Evolutionary conservation across 53 echinoderm and acorn worm genomes (phyloP), one percentile per base, ranked within the genome.

Genomic region (Apostichopus leukothele): DNA sequence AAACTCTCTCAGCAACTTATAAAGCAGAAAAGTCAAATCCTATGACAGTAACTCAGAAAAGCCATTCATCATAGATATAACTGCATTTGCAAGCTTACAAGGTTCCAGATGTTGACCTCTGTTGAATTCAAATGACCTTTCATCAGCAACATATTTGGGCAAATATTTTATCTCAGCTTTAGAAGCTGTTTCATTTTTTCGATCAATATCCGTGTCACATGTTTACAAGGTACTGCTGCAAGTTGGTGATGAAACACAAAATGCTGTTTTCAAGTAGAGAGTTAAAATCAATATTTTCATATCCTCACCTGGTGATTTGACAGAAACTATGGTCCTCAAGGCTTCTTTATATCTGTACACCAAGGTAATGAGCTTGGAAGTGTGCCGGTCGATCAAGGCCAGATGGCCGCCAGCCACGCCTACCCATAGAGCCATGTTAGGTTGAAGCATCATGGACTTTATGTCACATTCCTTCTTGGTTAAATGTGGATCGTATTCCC

Each of bases 391-490:
- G 16, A 96, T 93, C 66, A 96, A 75, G 8, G 94, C 76, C 75
- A 99, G 81, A 86, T 96, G 93, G 50, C 99, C 99, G 7, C 92
- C 94, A 0, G 93, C 91, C 50, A 95, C 94, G 61, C 99, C 99
- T 67, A 96, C 91, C 99, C 99, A 99, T 68, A 96, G 88, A 51
- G 96, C 93, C 53, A 53, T 89, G 55, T 89, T 93, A 9, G 93
- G 74, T 67, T 93, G 92, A 16, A 94, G 93, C 71, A 95, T 74
- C 88, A 99, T 83, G 16, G 99, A 94, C 91, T 99, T 96, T 86
- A 96, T 88, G 86, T 90, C 87, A 66, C 90, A 92, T 13, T 96
- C 90, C 20, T 89, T 86, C 23, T 16, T 16, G 5, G 83, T 83
- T 14, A 91, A 75, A 75, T 66, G 11, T 21, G 86, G 89, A 67